phyloP scores from a whole-genome alignment of 2,888 invertebrate genomes.

The Branchinecta sandiegonensis region DNA sequence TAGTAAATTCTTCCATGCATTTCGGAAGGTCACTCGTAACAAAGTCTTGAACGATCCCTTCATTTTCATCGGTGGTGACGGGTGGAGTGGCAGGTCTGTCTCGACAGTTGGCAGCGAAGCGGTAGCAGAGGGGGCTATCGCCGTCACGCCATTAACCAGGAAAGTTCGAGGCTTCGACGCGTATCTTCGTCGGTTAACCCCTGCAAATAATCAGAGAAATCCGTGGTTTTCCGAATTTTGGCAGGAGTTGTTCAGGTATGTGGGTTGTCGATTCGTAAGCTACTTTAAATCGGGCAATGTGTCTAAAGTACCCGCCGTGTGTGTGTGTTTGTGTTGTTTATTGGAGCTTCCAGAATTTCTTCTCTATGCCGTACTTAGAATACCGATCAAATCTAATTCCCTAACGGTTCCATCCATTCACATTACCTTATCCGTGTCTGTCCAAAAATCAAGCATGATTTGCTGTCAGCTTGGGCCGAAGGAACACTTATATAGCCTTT shows the following conservation, averaged over 20 bases:
- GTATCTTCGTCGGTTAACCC: constrained; percentile 37
- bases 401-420: no score
- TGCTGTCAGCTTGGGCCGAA: no score
- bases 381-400: no score
- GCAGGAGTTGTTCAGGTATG: constrained; percentile 36
- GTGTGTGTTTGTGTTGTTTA: no score
- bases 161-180: constrained; percentile 39
- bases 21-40: constrained; percentile 3
- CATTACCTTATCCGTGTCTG: no score
- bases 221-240: constrained; percentile 43
- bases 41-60: background rate
- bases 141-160: constrained; percentile 40
- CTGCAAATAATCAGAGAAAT: constrained; percentile 32
- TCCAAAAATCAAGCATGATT: no score
- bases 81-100: constrained; percentile 29
- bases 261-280: no score
- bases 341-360: no score
- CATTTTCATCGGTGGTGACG: constrained; percentile 9
- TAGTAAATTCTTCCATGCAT: constrained; percentile 27
- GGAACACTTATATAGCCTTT: no score
- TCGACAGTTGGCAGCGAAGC: constrained; percentile 31
- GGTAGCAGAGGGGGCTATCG: constrained; percentile 40
- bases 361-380: no score
- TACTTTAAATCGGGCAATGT: no score
- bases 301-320: no score